Evolutionary conservation across 2,888 invertebrate species (phyloP).

Genomic region (Dione vanillae): DNA sequence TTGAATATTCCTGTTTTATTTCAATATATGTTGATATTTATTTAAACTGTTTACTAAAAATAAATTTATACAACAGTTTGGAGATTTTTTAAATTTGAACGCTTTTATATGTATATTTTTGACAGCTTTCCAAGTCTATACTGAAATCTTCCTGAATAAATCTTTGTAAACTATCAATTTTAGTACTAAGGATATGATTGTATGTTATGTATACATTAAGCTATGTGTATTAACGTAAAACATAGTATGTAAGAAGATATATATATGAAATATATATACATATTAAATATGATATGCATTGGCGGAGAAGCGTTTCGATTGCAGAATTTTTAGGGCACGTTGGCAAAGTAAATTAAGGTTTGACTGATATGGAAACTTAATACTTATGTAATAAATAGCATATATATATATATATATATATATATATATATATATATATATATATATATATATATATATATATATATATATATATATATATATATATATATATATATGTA

Average conservation of each 20-base stretch:
- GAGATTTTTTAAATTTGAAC: not conserved
- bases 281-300: not conserved
- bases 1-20: constrained; percentile 1
- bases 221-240: constrained; percentile 2
- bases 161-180: constrained; percentile 4
- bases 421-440: constrained; percentile 19
- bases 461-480: constrained; percentile 14
- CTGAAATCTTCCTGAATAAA: constrained; percentile 1
- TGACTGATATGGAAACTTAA: constrained; percentile 33
- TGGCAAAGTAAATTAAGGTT: constrained; percentile 34
- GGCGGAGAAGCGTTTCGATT: not conserved
- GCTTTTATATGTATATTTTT: not conserved
- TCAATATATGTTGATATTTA: not conserved
- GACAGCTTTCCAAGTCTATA: constrained; percentile 11
- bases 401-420: not conserved
- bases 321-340: not conserved
- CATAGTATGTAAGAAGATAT: not conserved
- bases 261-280: not conserved
- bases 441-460: too few relatives aligned
- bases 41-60: not conserved
- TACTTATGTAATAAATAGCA: constrained; percentile 5
- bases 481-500: constrained; percentile 15
- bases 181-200: not conserved
- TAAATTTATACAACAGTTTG: not conserved
- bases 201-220: not conserved